A percentile compares a stretch with the other conserved stretches of the same genome.
Conservation (phyloP, 2,797 vertebrate genomes). For the Sebastes hubbsi region DNA sequence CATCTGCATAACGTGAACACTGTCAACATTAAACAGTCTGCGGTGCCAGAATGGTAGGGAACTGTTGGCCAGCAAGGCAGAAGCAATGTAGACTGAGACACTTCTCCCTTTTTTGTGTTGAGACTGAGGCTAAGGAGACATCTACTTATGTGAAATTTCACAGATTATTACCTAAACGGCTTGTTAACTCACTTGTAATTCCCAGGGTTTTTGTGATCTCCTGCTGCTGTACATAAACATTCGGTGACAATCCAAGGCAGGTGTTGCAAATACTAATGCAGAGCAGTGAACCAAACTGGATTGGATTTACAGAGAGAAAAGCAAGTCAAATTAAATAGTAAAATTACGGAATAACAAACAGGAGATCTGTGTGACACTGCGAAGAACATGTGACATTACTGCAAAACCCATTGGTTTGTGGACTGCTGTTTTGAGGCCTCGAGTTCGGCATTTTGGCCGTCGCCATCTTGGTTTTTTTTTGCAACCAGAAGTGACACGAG, state of each 20-base stretch:
- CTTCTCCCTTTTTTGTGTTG: not conserved
- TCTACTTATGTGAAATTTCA: not conserved
- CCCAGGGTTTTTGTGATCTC: not conserved
- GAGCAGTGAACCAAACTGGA: not conserved
- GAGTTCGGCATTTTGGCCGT: no score
- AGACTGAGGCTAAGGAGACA: not conserved
- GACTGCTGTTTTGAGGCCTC: not conserved
- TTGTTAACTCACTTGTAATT: not conserved
- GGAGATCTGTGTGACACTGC: not conserved
- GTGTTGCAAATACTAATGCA: not conserved
- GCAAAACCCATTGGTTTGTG: not conserved
- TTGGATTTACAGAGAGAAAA: not conserved
- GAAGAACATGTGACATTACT: not conserved
- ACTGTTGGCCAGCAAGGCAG: slow-evolving; percentile 1
- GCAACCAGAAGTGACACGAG: no score
- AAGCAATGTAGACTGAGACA: not conserved
- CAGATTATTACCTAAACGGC: not conserved
- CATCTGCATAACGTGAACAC: slow-evolving; percentile 45
- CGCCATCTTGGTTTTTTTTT: no score
- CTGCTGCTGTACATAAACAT: not conserved
- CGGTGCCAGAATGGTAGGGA: slow-evolving; percentile 26
- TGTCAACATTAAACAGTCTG: slow-evolving; percentile 26
- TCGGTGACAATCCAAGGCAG: not conserved
- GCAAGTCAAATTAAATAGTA: not conserved
- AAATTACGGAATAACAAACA: not conserved